Base-by-base conservation (phyloP, 2,888 invertebrate genomes). In the Acronicta aceris region DNA sequence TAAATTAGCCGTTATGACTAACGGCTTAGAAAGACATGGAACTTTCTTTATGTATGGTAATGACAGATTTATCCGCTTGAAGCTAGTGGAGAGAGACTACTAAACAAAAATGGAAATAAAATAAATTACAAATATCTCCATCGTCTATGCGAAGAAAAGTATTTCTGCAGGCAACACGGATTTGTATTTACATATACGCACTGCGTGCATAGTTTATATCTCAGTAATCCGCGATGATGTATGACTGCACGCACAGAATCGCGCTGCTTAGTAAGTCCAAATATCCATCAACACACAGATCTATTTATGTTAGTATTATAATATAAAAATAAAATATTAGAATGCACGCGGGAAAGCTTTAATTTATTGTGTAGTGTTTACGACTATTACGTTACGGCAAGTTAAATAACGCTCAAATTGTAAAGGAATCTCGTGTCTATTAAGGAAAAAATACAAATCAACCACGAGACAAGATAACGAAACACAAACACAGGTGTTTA, bases 401-500 rank as follows among this genome's bases (percentile, higher is more conserved):
- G 52, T 66, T 64, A 54, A 58, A 66, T 46, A 60, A 27, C 13
- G 48, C 36, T 60, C 56, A 42, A n/a, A 54, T 69, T 56, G 59
- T 49, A 54, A 16, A 61, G 69, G 55, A 72, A 73, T 72, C 61
- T 73, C 55, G 42, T 54, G 50, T 54, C 53, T 59, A 55, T 58
- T 71, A 70, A 38, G 45, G 47, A 49, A 42, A 64, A 71, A 68
- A 65, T 42, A 65, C 59, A 74, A 75, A 71, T 69, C 72, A 57
- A 68, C 62, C 62, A 58, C 60, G 54, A 69, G 49, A 71, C 71
- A 73, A 81, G 72, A 78, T 83, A 87, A 86, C 81, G 78, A 87
- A 89, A 83, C 74, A 81, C 81, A 88, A 88, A 90, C 83, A 88
- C 87, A 91, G 88, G 88, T 89, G 90, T 76, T 67, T 74, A 73